Base-by-base conservation (phyloP, 1,140 invertebrate species). In the Scylla paramamosain region DNA sequence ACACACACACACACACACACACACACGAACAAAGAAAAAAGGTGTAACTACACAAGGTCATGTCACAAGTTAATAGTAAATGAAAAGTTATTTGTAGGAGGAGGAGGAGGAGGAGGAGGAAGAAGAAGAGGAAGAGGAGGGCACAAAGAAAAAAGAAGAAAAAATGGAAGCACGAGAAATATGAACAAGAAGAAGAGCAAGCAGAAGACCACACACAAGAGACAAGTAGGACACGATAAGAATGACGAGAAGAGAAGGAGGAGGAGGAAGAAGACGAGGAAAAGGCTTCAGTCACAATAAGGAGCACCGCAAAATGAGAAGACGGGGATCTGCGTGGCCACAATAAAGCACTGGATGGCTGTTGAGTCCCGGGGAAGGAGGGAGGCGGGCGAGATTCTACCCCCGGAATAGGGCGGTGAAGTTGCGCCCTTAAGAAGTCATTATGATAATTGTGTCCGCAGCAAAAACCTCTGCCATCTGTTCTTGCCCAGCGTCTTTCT, bases 401-500 rank as follows among this genome's bases (percentile, higher is more conserved):
- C 10, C 10, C 10, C 10, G 52, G 52, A 39, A 1, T 59, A 8
- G 52, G 16, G 52, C 10, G 52, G 52, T 59, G 52, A 59, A 12
- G 52, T 59, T 59, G 16, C 52, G 12, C 25, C 67, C n/a, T 77
- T 77, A 77, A 77, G 67, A 77, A 77, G 67, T 77, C 67, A 77
- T 77, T n/a, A 77, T 77, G 67, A 77, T 77, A 77, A 77, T 77
- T 77, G 20, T 77, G 67, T 77, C 20, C 20, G n/a, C 25, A 6
- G 67, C 67, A 77, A 77, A 77, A 77, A n/a, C 6, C 67, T 77
- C n/a, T 25, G 67, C 67, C 67, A 77, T 77, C 67, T 77, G 67
- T 20, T 77, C 67, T n/a, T 77, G 67, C 67, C 67, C 67, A 77
- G 67, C 67, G 67, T 77, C 67, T n/a, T 77, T 77, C 67, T n/a